phyloP scores from a whole-genome alignment of 2,797 vertebrate species.

The Cossypha niveicapilla region DNA sequence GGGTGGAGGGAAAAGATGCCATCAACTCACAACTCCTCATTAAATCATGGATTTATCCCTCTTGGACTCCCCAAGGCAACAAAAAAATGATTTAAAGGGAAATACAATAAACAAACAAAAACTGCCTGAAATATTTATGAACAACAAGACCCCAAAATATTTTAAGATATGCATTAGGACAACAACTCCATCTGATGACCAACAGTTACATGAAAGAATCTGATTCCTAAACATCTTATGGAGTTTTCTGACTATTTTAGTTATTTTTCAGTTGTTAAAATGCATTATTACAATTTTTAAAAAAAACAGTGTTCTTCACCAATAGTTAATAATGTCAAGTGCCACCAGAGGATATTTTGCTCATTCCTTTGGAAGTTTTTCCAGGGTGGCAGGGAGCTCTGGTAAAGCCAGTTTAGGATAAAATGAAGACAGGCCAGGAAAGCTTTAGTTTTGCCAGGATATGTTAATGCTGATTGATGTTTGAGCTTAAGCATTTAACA shows the following conservation, averaged over 20 bases:
- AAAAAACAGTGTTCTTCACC: background rate
- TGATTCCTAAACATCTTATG: background rate
- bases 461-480: background rate
- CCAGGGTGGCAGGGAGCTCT: background rate
- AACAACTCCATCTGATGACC: background rate
- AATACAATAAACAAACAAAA: background rate
- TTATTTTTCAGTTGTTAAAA: background rate
- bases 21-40: background rate
- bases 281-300: background rate
- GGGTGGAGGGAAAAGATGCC: background rate
- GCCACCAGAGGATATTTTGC: background rate
- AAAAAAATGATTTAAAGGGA: background rate
- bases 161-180: background rate
- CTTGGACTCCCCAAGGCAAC: background rate
- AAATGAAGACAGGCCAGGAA: background rate
- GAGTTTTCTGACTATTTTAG: background rate
- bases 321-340: background rate
- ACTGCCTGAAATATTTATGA: constrained; percentile 14
- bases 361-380: background rate
- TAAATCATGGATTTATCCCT: background rate
- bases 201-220: background rate
- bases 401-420: background rate
- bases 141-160: background rate
- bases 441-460: background rate
- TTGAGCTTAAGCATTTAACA: background rate